Evolutionary conservation across 2,113 vertebrate genomes (phyloP).

Genomic region (Tragelaphus strepsiceros): DNA sequence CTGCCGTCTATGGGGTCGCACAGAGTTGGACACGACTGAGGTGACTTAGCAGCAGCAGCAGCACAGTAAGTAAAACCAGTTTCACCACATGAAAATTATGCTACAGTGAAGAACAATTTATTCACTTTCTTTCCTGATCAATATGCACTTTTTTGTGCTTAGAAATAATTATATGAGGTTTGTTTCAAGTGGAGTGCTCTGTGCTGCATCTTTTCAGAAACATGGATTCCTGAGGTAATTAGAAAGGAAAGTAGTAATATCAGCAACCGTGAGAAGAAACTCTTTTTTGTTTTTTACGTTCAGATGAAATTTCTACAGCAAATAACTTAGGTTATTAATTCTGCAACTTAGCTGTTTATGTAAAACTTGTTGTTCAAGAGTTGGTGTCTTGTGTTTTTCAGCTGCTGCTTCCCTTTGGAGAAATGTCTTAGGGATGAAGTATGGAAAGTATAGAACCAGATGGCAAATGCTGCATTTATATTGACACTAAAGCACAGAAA

Average conservation of each 20-base stretch:
- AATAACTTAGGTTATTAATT: background rate
- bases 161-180: background rate
- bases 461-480: background rate
- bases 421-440: background rate
- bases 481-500: background rate
- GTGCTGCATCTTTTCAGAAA: background rate
- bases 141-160: background rate
- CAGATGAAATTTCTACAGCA: background rate
- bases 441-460: background rate
- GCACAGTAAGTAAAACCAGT: background rate
- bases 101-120: background rate
- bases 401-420: background rate
- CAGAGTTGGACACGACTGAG: fast-evolving
- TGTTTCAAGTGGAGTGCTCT: background rate
- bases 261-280: background rate
- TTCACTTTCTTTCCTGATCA: background rate
- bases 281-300: background rate
- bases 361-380: background rate
- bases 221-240: background rate
- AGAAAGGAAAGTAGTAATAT: background rate
- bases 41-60: background rate
- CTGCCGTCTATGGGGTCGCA: fast-evolving
- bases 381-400: background rate
- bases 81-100: background rate
- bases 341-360: background rate